phyloP scores from a whole-genome alignment of 2,113 vertebrate species.

The Smithornis capensis region DNA sequence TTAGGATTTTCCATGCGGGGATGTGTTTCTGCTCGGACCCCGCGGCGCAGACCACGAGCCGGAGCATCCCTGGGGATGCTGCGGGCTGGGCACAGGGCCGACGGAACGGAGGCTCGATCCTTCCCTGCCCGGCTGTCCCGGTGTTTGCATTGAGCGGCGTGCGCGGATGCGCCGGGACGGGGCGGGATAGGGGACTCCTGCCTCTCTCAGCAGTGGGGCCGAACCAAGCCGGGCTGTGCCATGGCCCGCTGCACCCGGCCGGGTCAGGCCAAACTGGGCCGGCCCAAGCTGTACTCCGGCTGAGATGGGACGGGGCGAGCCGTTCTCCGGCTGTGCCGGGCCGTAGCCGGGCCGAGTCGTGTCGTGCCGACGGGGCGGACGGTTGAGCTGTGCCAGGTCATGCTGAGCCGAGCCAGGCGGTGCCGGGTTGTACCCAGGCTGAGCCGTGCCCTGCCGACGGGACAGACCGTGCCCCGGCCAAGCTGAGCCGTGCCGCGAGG shows the following conservation, averaged over 20 bases:
- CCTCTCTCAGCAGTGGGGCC: not conserved
- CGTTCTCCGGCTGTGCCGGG: not conserved
- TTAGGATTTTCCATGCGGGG: fast-evolving
- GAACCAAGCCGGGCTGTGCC: not conserved
- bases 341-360: not conserved
- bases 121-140: not conserved
- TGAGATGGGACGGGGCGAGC: not conserved
- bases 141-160: not conserved
- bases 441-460: not conserved
- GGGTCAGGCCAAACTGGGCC: not conserved
- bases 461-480: not conserved
- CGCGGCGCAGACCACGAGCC: not conserved
- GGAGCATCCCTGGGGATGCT: not conserved
- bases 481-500: not conserved
- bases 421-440: not conserved
- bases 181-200: not conserved
- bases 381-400: too few species aligned
- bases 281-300: not conserved
- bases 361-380: too few species aligned
- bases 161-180: not conserved
- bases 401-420: not conserved
- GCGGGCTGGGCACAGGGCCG: not conserved
- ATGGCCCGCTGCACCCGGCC: too few species aligned
- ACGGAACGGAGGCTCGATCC: too few species aligned
- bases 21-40: not conserved